phyloP scores from a whole-genome alignment of 2,113 vertebrate genomes.

The Callopanchax toddi region DNA sequence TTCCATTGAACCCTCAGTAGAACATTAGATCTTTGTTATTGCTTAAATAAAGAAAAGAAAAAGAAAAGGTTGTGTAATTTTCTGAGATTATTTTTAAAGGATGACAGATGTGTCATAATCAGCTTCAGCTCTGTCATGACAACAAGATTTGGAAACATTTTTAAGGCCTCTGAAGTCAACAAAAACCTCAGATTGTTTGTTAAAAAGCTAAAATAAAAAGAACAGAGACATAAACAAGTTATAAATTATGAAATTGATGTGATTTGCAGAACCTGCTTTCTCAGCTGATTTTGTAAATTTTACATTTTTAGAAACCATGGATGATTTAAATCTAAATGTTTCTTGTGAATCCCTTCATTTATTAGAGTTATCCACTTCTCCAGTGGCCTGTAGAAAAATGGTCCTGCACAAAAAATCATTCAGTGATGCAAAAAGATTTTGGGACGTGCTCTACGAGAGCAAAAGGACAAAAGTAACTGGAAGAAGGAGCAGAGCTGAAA shows the following conservation, averaged over 20 bases:
- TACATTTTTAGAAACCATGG: constrained; percentile 66
- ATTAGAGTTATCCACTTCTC: no score
- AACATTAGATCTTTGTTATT: background rate
- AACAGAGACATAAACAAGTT: background rate
- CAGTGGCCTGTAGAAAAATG: no score
- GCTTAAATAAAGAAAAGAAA: background rate
- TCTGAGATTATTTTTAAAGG: background rate
- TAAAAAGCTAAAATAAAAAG: background rate
- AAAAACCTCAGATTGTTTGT: background rate
- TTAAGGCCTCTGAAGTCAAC: background rate
- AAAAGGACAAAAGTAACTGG: no score
- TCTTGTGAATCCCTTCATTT: background rate
- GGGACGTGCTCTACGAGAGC: no score
- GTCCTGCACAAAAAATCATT: no score
- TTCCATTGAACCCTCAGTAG: background rate
- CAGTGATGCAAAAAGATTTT: no score
- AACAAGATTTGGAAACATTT: background rate
- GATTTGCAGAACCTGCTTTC: background rate
- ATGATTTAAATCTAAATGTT: background rate
- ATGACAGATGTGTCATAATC: background rate
- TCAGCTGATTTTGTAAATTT: background rate
- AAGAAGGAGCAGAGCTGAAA: no score
- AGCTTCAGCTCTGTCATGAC: background rate
- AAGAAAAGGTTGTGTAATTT: background rate
- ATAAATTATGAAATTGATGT: background rate